Base-by-base conservation (phyloP, 2,113 vertebrate species). In the Montifringilla adamsi region DNA sequence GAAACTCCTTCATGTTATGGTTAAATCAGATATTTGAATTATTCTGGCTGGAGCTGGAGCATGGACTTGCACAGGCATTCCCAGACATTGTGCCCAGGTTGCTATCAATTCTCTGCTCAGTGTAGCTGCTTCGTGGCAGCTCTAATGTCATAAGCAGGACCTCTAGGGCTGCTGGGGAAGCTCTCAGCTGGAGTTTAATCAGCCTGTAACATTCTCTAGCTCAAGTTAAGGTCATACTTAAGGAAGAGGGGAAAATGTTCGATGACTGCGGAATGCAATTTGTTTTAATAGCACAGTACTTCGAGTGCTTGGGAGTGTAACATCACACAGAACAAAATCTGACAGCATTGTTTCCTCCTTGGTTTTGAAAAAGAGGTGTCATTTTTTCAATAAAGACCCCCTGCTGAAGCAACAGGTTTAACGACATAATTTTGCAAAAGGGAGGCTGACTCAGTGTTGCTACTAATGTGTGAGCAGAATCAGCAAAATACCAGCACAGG, bases 401-500 rank as follows among this genome's bases (percentile, higher is more conserved):
- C 37, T 0, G 0, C 50, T 44, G 60, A 81, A 92, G 76, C 47
- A 92, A 59, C 78, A 91, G 8, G 28, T 68, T 96, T 90, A 88
- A 76, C 76, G 60, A 27, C 37, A 90, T 50, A 91, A 60, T 59
- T 84, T 94, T 85, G 18, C 41, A 78, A 79, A 64, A 64, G 63
- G 76, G 80, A 97, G 80, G 80, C 73, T 92, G 73, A 96, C 63
- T 44, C 77, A 84, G 68, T 50, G 33, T 67, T 92, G 69, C 73
- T 59, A 73, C 17, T 90, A 84, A 87, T 19, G 15, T 63, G 70
- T 84, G 77, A 91, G 84, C 79, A 78, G 69, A 91, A 90, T 93
- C 89, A 96, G 89, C 79, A 95, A 93, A 94, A 82, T 33, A 11
- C 56, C 67, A 55, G 27, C 26, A 63, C 35, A 50, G 58, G 28